Evolutionary conservation across 2,797 vertebrate genomes (phyloP), one percentile per base, ranked within the genome.

Genomic region (Gila robusta): DNA sequence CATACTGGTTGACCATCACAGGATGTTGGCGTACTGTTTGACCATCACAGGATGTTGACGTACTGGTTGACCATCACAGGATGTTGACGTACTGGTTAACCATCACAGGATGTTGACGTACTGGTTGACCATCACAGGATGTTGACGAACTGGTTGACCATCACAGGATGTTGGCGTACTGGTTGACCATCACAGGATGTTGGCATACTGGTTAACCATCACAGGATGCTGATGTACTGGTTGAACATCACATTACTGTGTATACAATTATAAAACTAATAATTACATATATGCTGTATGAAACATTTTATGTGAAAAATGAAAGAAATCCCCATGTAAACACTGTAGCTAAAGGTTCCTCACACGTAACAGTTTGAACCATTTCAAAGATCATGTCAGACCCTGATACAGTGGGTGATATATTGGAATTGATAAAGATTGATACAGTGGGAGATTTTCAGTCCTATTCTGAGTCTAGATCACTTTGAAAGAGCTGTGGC

Each of bases 401-500:
- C n/a, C 1, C 17, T 86, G 84, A 81, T 52, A 80, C 32, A 81
- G 78, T 23, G 44, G 14, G 28, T 39, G 70, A 26, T 19, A 28
- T 41, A 74, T 66, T 81, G 69, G 8, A 81, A 80, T 73, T 86
- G 84, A 74, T 86, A 37, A 37, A 74, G 84, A 86, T 81, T 74
- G 77, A 86, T 81, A 81, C 54, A 52, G 84, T 73, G 70, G 78
- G 56, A 86, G 69, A 80, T 81, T 66, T 86, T 81, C 10, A 28
- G 84, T 86, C 78, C 41, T 64, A 39, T 52, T 86, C 69, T n/a
- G 67, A 86, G 54, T 73, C 69, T 79, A 73, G 56, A 85, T 73
- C 67, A 80, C 28, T 81, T 86, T 81, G 54, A 49, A 86, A 73
- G 84, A 87, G 84, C 86, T 73, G 86, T 49, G 83, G 41, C 56